Conservation (phyloP, 2,888 invertebrate species). For the Meiosimyza decipiens region DNA sequence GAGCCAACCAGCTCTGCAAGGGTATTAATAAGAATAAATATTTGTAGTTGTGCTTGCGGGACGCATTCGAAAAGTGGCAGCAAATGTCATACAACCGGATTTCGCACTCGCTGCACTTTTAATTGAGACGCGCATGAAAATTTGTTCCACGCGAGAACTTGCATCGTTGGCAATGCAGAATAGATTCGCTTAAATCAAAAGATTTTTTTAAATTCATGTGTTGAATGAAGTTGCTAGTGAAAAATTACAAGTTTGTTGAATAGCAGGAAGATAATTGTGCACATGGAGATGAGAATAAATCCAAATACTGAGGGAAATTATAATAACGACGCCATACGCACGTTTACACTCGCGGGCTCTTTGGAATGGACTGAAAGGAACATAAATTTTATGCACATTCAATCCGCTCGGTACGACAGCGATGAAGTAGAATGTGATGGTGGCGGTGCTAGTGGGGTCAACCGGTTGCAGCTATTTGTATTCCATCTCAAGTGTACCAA, state of each 20-base stretch:
- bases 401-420: constrained; percentile 50
- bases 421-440: background rate
- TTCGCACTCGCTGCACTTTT: constrained; percentile 25
- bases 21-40: constrained; percentile 8
- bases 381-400: constrained; percentile 60
- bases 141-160: background rate
- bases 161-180: background rate
- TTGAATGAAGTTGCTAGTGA: too few species aligned
- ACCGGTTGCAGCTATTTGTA: background rate
- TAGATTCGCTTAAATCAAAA: background rate
- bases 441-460: background rate
- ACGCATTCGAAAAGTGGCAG: constrained; percentile 4
- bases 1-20: background rate
- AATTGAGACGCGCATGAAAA: background rate
- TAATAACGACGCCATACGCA: constrained; percentile 17
- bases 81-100: constrained; percentile 24
- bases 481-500: too few species aligned
- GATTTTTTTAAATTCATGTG: background rate
- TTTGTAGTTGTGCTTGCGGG: background rate
- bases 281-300: too few species aligned
- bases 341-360: constrained; percentile 43
- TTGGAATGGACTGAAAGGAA: constrained; percentile 44
- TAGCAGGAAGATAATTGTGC: too few species aligned
- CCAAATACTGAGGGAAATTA: background rate
- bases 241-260: too few species aligned